phyloP scores from a whole-genome alignment of 2,888 invertebrate genomes.

The Andrena chrysosceles region DNA sequence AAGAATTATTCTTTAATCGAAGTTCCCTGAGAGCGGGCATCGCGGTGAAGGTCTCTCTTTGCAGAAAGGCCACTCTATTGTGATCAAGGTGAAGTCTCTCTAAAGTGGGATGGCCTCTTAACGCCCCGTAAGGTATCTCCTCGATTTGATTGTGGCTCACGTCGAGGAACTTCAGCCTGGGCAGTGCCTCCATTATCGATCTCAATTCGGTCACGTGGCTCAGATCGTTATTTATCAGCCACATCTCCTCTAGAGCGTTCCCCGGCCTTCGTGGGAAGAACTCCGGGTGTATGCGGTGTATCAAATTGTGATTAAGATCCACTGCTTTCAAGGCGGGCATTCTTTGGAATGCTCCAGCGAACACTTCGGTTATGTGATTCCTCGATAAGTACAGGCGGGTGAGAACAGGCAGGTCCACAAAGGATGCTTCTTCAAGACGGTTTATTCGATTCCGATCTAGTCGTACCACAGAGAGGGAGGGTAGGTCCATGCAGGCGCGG shows the following conservation, averaged over 20 bases:
- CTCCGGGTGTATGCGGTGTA: slow-evolving; percentile 92
- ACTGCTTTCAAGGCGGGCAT: slow-evolving; percentile 90
- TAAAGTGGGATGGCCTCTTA: slow-evolving; percentile 92
- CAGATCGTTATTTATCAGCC: slow-evolving; percentile 91
- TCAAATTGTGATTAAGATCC: slow-evolving; percentile 91
- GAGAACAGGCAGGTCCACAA: slow-evolving; percentile 91
- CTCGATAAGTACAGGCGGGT: slow-evolving; percentile 89
- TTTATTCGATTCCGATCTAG: slow-evolving; percentile 91
- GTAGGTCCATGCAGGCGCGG: slow-evolving; percentile 91
- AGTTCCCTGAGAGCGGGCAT: slow-evolving; percentile 94
- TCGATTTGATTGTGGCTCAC: slow-evolving; percentile 92
- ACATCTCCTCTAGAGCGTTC: slow-evolving; percentile 91
- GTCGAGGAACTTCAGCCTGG: slow-evolving; percentile 91
- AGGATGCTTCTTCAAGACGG: slow-evolving; percentile 91
- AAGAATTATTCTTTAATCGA: slow-evolving; percentile 93
- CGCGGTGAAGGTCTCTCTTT: slow-evolving; percentile 92
- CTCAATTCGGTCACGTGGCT: slow-evolving; percentile 91
- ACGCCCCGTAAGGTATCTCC: slow-evolving; percentile 91
- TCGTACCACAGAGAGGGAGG: slow-evolving; percentile 89
- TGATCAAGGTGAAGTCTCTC: slow-evolving; percentile 93
- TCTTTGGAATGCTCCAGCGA: slow-evolving; percentile 93
- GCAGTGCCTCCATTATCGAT: slow-evolving; percentile 91
- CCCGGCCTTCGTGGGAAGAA: slow-evolving; percentile 92
- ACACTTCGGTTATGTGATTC: slow-evolving; percentile 91
- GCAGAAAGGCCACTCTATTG: slow-evolving; percentile 91